Base-by-base conservation (phyloP, 2,888 invertebrate genomes). In the Onthophagus sagittarius region DNA sequence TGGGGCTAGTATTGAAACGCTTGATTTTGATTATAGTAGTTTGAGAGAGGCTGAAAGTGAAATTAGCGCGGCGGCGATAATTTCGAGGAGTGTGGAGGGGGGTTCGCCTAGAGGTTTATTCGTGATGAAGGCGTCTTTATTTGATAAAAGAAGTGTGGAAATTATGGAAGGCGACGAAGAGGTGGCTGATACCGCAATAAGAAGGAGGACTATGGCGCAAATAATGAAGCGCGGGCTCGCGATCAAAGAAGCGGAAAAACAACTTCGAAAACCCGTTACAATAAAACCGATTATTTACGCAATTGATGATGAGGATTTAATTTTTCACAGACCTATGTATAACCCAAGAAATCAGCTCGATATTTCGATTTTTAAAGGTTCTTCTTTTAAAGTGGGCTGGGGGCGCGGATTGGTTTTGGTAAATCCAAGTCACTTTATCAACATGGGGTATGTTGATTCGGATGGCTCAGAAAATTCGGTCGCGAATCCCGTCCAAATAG, bases 331-430 rank as follows among this genome's bases (percentile, higher is more conserved):
- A 63, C 71, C 75, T 15, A 15, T 73, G 14, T 70, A 74, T 14
- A 63, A 72, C 63, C 62, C 62, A 6, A 78, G 81, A 69, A 81
- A 81, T 79, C 84, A 89, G 11, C 85, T 88, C 0, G 92, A 92
- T 80, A 81, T 89, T 82, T 87, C 88, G 0, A 84, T 91, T 6
- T 86, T 88, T 69, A 89, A 89, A 78, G 90, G 91, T 31, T 88
- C 91, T 0, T 89, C 91, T 75, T 91, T 90, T 75, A 90, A 93
- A 80, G 89, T 91, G 0, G 93, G 94, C 0, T 96, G 95, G 91
- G 92, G 91, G 0, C 90, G 91, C 0, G 88, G 89, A 11, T 88
- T 89, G 78, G 87, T 87, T 0, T 82, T 91, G 73, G 71, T 13
- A 15, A 23, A 67, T 31, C 23, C n/a, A 7, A 53, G 39, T 4